A percentile compares a stretch with the other conserved stretches of the same genome.
These are phyloP conservation scores for Phymastichus coffea DNA, from an alignment of 1,140 invertebrate genomes.

Conservation along the genomic window DNA sequence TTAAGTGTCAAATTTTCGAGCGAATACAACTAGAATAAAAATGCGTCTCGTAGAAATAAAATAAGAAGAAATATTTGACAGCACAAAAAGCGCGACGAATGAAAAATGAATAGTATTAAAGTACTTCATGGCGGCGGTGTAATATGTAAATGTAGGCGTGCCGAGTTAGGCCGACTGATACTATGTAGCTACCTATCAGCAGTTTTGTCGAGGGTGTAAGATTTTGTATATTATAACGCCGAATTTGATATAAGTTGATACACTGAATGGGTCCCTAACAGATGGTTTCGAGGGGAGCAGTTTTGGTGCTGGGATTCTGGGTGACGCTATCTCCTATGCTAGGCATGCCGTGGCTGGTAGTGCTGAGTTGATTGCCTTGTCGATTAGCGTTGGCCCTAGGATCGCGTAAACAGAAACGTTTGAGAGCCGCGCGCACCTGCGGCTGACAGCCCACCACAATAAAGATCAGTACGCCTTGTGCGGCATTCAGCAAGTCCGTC, in stretches of 20 bases:
- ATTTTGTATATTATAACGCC: no score
- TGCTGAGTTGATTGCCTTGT: conserved; percentile 59
- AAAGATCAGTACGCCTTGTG: conserved; percentile 88
- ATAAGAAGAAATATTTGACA: no score
- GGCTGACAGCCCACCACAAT: conserved; percentile 85
- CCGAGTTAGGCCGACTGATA: no score
- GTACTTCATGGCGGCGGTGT: background rate
- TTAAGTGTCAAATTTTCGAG: no score
- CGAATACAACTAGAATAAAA: no score
- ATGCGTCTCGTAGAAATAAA: no score
- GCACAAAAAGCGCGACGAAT: no score
- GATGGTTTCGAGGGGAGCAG: conserved; percentile 60
- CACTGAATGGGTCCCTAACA: no score
- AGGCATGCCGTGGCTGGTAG: conserved; percentile 71
- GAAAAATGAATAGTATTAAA: background rate
- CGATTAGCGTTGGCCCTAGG: conserved; percentile 56
- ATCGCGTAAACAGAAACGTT: conserved; percentile 64
- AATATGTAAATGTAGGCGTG: background rate
- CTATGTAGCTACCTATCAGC: background rate
- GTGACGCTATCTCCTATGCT: conserved; percentile 74
- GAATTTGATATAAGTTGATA: no score
- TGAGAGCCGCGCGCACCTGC: conserved; percentile 70
- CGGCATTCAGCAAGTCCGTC: conserved; percentile 78
- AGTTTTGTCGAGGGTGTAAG: background rate
- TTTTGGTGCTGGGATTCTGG: conserved; percentile 69